Conservation (phyloP, 2,888 invertebrate species). For the Polydrusus tereticollis region DNA sequence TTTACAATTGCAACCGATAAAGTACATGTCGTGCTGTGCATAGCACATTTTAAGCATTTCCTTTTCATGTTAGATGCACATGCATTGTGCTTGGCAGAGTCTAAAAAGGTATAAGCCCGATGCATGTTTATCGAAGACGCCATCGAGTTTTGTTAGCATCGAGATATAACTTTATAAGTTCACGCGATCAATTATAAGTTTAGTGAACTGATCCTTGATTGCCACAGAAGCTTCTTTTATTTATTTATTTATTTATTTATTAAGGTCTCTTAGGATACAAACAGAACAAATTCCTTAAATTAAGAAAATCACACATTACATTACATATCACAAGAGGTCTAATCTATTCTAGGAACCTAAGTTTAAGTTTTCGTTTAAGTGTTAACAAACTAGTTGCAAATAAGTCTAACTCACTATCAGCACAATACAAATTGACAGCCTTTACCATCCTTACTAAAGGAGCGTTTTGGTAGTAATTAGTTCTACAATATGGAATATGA, state of each 20-base stretch:
- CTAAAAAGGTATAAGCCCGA: not conserved
- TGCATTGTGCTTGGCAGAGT: not conserved
- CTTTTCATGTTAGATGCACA: constrained; percentile 3
- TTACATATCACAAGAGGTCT: too few relatives aligned
- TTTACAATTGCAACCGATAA: not conserved
- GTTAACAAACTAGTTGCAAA: too few relatives aligned
- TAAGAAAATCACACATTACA: too few relatives aligned
- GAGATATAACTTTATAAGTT: not conserved
- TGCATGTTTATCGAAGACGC: not conserved
- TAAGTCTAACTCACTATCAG: too few relatives aligned
- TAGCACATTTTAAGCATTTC: not conserved
- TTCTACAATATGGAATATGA: too few relatives aligned
- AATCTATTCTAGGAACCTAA: too few relatives aligned
- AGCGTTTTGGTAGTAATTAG: too few relatives aligned
- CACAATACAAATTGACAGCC: too few relatives aligned
- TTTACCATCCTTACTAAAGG: too few relatives aligned
- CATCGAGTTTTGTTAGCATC: not conserved
- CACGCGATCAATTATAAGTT: not conserved
- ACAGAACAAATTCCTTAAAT: not conserved
- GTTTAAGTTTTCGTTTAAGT: too few relatives aligned
- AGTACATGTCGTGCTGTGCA: not conserved
- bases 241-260: too few relatives aligned
- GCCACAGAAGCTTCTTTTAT: not conserved
- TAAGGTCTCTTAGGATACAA: not conserved
- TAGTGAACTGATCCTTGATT: not conserved